A percentile compares a stretch with the other conserved stretches of the same genome.
Conservation (phyloP, 2,888 invertebrate genomes). For the Callimorpha dominula region DNA sequence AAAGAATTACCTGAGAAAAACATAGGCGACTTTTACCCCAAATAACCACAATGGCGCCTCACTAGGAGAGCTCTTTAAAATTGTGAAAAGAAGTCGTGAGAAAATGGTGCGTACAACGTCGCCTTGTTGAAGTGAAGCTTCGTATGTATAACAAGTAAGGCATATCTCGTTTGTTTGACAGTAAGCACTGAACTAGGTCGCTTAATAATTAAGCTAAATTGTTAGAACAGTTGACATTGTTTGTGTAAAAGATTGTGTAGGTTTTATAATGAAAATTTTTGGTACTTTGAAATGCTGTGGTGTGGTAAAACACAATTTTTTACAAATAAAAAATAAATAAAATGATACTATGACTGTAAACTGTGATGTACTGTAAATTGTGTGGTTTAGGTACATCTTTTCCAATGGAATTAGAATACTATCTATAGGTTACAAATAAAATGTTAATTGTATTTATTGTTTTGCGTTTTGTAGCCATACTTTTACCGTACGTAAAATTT, state of each 20-base stretch:
- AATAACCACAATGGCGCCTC: slow-evolving; percentile 50
- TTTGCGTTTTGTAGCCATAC: too few species aligned
- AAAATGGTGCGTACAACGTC: slow-evolving; percentile 47
- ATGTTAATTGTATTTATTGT: too few species aligned
- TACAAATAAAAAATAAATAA: not conserved
- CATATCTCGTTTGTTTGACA: slow-evolving; percentile 34
- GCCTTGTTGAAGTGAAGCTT: slow-evolving; percentile 26
- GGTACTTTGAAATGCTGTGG: not conserved
- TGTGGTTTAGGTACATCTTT: too few species aligned
- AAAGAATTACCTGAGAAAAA: slow-evolving; percentile 33
- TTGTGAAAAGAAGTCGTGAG: slow-evolving; percentile 51
- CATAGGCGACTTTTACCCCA: slow-evolving; percentile 41
- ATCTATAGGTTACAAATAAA: too few species aligned
- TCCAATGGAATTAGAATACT: too few species aligned
- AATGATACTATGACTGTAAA: not conserved
- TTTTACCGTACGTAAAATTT: too few species aligned
- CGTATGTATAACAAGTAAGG: slow-evolving; percentile 9
- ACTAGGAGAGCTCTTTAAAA: slow-evolving; percentile 52
- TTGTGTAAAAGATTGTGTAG: slow-evolving; percentile 7
- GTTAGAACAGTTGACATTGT: slow-evolving; percentile 22
- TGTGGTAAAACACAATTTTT: too few species aligned
- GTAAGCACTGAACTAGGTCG: slow-evolving; percentile 45
- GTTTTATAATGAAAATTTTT: not conserved
- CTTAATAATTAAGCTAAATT: slow-evolving; percentile 44
- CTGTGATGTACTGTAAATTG: too few species aligned